Conservation (phyloP, 2,888 invertebrate species). For the Tachina grossa region DNA sequence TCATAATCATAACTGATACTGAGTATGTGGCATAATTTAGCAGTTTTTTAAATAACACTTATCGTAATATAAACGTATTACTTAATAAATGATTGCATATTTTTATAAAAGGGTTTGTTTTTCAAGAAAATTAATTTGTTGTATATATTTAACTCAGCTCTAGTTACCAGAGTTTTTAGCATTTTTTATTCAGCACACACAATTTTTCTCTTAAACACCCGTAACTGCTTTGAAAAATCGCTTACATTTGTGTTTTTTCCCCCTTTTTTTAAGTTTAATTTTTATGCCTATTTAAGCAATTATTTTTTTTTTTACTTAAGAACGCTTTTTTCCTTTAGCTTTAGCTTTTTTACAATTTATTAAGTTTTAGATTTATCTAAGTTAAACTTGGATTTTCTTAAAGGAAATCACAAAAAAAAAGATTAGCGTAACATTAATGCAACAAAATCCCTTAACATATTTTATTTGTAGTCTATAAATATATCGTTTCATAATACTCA, state of each 20-base stretch:
- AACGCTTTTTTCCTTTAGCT: slow-evolving; percentile 30
- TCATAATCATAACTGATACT: too few relatives aligned
- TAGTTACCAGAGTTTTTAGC: not conserved
- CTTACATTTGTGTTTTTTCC: slow-evolving; percentile 40
- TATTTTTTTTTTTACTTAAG: not conserved
- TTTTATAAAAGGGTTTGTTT: not conserved
- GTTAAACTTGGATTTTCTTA: not conserved
- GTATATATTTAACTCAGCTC: not conserved
- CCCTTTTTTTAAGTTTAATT: not conserved
- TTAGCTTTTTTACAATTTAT: slow-evolving; percentile 17
- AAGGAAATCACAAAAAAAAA: slow-evolving; percentile 1
- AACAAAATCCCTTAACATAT: slow-evolving; percentile 47
- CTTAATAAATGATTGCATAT: slow-evolving; percentile 23
- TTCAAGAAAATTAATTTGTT: not conserved
- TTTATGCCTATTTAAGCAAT: slow-evolving; percentile 5
- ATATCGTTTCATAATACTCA: not conserved
- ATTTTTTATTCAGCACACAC: slow-evolving; percentile 23
- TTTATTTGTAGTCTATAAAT: slow-evolving; percentile 4
- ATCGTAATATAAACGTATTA: too few relatives aligned
- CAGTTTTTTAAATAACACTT: too few relatives aligned
- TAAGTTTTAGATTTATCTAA: slow-evolving; percentile 1
- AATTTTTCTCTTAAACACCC: slow-evolving; percentile 40
- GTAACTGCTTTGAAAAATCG: slow-evolving; percentile 25
- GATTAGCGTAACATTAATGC: slow-evolving; percentile 33
- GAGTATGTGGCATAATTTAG: too few relatives aligned